Base-by-base conservation (phyloP, 2,888 invertebrate genomes). In the Silvanus unidentatus region DNA sequence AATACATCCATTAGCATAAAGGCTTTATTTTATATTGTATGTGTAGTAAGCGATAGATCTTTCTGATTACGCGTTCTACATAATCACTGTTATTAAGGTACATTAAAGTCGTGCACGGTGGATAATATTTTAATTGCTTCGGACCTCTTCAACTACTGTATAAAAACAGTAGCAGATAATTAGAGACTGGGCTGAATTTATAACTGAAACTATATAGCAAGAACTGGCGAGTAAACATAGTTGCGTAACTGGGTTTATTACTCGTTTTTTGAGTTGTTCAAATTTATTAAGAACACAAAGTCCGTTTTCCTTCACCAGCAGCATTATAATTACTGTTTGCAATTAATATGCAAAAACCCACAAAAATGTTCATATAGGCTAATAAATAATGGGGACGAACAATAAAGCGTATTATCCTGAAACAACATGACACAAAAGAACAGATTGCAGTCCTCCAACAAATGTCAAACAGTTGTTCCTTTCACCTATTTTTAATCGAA, bases 81-180 rank as follows among this genome's bases (percentile, higher is more conserved):
- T 63, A 64, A 63, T 63, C 58, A 56, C 59, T 52, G 59, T 62
- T 62, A 64, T 64, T 62, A 62, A 60, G 62, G 62, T 60, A 57
- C 60, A 63, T 63, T 63, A 63, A 62, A 55, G 57, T 52, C 58
- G 57, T 60, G 60, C 62, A 60, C 58, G 57, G 53, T 52, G 57
- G 54, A 60, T 62, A 60, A 63, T 64, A 62, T 63, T 64, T 63
- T 63, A 63, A 63, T 64, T 61, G 59, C 55, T 34, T 38, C 39
- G 38, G 44, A 39, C 43, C 44, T 45, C 46, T 46, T 49, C 47
- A 53, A 43, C 22, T 22, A 22, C 22, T 22, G 22, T 37, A 51
- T 54, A 54, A 55, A 60, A 59, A 59, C 59, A 58, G 59, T 60
- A 56, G 62, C 58, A 42, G 55, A 55, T 59, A 62, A 60, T 60